Conservation (phyloP, 2,113 vertebrate genomes). For the Mustela nigripes region DNA sequence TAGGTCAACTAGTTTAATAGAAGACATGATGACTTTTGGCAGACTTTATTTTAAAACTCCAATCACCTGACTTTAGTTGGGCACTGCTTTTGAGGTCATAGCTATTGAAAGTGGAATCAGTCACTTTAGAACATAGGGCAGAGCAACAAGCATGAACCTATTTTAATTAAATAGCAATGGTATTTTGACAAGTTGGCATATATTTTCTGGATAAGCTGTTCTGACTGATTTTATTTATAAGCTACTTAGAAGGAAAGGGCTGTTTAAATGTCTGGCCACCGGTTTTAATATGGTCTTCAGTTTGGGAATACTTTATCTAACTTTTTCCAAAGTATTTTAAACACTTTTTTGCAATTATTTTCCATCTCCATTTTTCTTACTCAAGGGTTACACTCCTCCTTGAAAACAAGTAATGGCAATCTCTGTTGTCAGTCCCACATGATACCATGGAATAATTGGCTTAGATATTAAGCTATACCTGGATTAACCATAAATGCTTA, state of each 20-base stretch:
- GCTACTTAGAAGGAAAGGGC: background rate
- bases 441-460: background rate
- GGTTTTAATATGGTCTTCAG: background rate
- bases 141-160: background rate
- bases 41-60: conserved; percentile 40
- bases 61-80: background rate
- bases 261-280: background rate
- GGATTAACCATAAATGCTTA: background rate
- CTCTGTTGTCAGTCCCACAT: background rate
- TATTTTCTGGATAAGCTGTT: conserved; percentile 50
- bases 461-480: background rate
- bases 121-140: background rate
- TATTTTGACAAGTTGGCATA: conserved; percentile 7
- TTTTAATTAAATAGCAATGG: conserved; percentile 27
- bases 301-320: background rate
- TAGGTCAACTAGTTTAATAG: background rate
- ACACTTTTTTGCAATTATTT: background rate
- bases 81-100: background rate
- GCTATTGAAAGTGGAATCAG: background rate
- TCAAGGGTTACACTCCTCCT: background rate
- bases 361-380: background rate
- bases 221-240: conserved; percentile 35
- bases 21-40: background rate
- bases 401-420: background rate
- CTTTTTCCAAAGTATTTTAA: conserved; percentile 46